Percentiles rank a stretch among this genome's conserved stretches.
phyloP scores from a whole-genome alignment of 1,140 invertebrate genomes.

The Pseudomyrmex concolor region DNA sequence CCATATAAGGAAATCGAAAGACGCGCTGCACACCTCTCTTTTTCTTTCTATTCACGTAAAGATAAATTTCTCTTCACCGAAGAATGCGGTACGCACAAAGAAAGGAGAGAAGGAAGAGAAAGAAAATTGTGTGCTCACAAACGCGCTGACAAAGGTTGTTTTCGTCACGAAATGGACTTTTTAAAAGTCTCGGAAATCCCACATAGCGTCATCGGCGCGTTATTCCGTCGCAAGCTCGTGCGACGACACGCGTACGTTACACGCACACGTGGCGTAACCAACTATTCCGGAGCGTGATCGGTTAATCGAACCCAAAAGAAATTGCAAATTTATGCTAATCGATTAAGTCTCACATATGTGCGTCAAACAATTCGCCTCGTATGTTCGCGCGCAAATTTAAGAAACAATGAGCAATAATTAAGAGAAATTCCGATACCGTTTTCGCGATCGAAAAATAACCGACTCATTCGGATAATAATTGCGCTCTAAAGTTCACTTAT shows the following conservation, averaged over 20 bases:
- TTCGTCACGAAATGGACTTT: conserved; percentile 47
- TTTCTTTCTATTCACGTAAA: too few species aligned
- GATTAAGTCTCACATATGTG: too few species aligned
- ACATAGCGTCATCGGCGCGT: conserved; percentile 66
- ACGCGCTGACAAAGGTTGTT: background rate
- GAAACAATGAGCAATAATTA: conserved; percentile 24
- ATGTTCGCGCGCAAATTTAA: background rate
- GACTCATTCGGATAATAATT: conserved; percentile 41
- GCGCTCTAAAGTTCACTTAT: background rate
- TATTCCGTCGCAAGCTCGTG: conserved; percentile 35
- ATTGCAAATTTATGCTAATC: background rate
- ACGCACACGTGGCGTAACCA: conserved; percentile 41
- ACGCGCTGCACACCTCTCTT: background rate
- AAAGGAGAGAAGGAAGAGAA: background rate
- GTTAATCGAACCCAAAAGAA: conserved; percentile 7
- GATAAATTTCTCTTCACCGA: background rate
- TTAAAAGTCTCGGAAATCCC: conserved; percentile 69
- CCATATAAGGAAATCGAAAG: background rate
- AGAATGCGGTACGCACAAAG: background rate
- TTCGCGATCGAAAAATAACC: background rate
- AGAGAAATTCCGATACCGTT: conserved; percentile 1
- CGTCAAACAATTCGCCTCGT: background rate
- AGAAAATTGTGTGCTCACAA: conserved; percentile 3
- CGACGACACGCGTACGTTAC: background rate
- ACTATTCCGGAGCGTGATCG: conserved; percentile 49